Evolutionary conservation across 2,113 vertebrate species (phyloP), one percentile per base, ranked within the genome.

Genomic region (Syngnathus floridae): DNA sequence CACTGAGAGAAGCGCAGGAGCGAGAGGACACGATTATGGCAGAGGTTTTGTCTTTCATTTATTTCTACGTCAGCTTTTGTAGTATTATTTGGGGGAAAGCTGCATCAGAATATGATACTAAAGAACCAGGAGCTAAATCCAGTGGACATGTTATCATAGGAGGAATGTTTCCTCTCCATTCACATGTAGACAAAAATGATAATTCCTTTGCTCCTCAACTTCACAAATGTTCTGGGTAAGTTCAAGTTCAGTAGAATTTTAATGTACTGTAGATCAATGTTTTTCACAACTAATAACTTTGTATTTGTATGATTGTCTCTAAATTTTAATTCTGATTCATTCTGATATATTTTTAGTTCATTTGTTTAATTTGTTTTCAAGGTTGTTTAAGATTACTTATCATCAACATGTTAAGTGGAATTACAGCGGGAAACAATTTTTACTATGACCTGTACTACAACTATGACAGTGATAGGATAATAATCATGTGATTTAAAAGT

Each of bases 151-250:
- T 89, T 41, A 74, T 86, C 45, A 86, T 90, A 3, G 88, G 82
- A 35, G 88, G 86, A 36, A 70, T 91, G 22, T 88, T 89, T 54
- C 36, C 84, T 5, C 62, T 86, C 57, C 88, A 90, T 62, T 64
- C 46, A 11, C 51, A 10, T 1, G 80, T 80, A 1, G 13, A 14
- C 2, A 69, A 54, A 43, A 2, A 21, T 0, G 74, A 78, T 46
- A 74, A 76, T 22, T 46, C 82, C 14, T 88, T 88, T 63, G 73
- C 80, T 59, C 93, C 92, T 22, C 75, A 86, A n/a, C 81, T 81
- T 51, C 80, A 84, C 63, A 82, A 77, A 2, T 96, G 94, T 57
- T 73, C 80, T 62, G 81, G 88, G 93, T 96, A 68, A 93, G 93
- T 90, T 77, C 11, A 45, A 12, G 4, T 45, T 45, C 17, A 14